Percentiles rank a stretch among this genome's conserved stretches.
phyloP scores from a whole-genome alignment of 2,888 invertebrate genomes.

The Andrena praecox region DNA sequence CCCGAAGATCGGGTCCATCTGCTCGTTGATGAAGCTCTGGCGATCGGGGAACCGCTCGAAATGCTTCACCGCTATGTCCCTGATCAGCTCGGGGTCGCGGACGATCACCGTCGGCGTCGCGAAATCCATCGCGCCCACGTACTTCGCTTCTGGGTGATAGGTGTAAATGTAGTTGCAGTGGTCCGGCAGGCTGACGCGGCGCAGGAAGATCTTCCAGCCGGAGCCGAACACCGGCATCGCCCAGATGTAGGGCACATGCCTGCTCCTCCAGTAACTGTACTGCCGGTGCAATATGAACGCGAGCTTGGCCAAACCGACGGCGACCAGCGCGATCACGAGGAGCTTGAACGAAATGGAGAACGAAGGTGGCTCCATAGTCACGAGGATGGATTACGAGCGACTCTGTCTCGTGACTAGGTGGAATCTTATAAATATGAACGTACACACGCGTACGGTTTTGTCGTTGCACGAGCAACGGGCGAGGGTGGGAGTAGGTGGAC shows the following conservation, averaged over 20 bases:
- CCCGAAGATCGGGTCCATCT: conserved; percentile 77
- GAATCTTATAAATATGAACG: conserved; percentile 45
- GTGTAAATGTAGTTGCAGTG: conserved; percentile 57
- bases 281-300: conserved; percentile 23
- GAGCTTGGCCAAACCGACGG: neutral
- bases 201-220: conserved; percentile 48
- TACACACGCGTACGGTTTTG: conserved; percentile 30
- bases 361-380: conserved; percentile 29
- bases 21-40: conserved; percentile 72
- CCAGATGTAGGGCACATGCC: conserved; percentile 58
- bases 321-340: neutral
- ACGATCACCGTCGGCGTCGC: conserved; percentile 74
- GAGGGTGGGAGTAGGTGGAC: conserved; percentile 36
- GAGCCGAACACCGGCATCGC: conserved; percentile 65
- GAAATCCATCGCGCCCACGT: conserved; percentile 77
- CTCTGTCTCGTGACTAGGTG: conserved; percentile 28
- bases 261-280: conserved; percentile 65
- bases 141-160: conserved; percentile 47
- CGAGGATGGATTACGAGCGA: conserved; percentile 27
- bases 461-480: conserved; percentile 12
- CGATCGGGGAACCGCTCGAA: conserved; percentile 80
- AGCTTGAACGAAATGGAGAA: conserved; percentile 12
- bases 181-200: conserved; percentile 48
- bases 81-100: conserved; percentile 78
- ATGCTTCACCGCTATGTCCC: conserved; percentile 75